Evolutionary conservation across 2,888 invertebrate genomes (phyloP), one percentile per base, ranked within the genome.

Genomic region (Phragmatobia fuliginosa): DNA sequence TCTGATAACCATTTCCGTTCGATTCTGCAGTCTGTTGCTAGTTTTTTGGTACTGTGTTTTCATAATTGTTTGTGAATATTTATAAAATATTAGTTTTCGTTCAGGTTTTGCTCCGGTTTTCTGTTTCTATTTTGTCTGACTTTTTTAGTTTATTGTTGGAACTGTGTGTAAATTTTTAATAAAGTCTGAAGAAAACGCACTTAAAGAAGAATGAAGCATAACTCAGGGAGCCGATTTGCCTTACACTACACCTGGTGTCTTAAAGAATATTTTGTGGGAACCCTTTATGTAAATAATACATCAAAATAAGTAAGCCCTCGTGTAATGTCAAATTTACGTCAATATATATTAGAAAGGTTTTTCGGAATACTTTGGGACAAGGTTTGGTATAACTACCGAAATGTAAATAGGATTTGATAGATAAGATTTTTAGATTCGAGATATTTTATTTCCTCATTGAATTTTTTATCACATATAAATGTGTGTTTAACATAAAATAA

Each of bases 121-220:
- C 21, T 21, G 14, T 45, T 45, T 49, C 10, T 10, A 49, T 49
- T 21, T 49, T 6, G 6, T 2, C 45, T 49, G 45, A 2, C 10
- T 49, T 49, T 49, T 49, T n/a, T 49, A 45, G 21, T 49, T 49
- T n/a, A 41, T 3, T 6, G 4, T 14, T 18, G 41, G 21, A 8
- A 21, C n/a, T 49, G 45, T n/a, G n/a, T 11, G 36, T 65, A 56
- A 65, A 31, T 56, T 56, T 41, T 78, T 77, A 74, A 76, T 80
- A 78, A 80, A 82, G 72, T 65, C 72, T 82, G 56, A 64, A 62
- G 73, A n/a, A 64, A 52, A 62, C 49, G 63, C 38, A 70, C 71
- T 72, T 71, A 70, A 41, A 71, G 41, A 64, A 63, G 59, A 25
- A 2, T 21, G 32, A 33, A 36, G 63, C 56, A 66, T 67, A 73